These are phyloP conservation scores for Crossocerus cetratus DNA, from an alignment of 2,888 invertebrate species.

Conservation along the genomic window DNA sequence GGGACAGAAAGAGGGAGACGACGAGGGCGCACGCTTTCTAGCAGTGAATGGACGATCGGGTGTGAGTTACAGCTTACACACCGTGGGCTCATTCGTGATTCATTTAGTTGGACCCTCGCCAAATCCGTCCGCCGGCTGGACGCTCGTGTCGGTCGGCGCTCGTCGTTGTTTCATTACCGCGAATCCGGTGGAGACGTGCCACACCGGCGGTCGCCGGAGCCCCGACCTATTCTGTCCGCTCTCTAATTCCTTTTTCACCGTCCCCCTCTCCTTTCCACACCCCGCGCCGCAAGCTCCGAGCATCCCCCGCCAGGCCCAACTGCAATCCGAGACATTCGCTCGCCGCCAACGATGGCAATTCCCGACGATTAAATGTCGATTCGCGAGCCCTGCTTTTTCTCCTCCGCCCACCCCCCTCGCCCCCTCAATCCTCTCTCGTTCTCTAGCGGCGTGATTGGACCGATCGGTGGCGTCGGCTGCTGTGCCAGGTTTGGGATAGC, in stretches of 20 bases:
- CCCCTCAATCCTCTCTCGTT: too few relatives aligned
- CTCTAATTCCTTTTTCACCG: slow-evolving; percentile 7
- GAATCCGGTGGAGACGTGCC: slow-evolving; percentile 44
- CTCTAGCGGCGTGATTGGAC: too few relatives aligned
- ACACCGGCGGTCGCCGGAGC: slow-evolving; percentile 19
- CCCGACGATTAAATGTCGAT: slow-evolving; percentile 53
- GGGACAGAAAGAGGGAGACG: too few relatives aligned
- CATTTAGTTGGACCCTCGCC: slow-evolving; percentile 68
- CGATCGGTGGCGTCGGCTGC: too few relatives aligned
- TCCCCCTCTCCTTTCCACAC: neutral
- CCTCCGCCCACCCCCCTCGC: neutral
- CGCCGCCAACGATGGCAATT: slow-evolving; percentile 35
- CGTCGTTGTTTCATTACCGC: slow-evolving; percentile 57
- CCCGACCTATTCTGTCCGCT: neutral
- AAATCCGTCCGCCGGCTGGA: slow-evolving; percentile 57
- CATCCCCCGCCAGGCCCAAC: too few relatives aligned
- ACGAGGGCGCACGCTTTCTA: neutral
- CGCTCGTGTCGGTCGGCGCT: slow-evolving; percentile 31
- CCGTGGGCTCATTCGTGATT: slow-evolving; percentile 63
- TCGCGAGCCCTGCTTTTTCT: slow-evolving; percentile 20
- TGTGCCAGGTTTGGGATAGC: too few relatives aligned
- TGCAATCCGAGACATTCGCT: slow-evolving; percentile 37
- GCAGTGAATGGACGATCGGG: slow-evolving; percentile 50
- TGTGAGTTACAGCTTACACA: slow-evolving; percentile 60
- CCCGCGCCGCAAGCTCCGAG: slow-evolving; percentile 20